Percentiles rank a stretch among this genome's conserved stretches.
Conservation (phyloP, 2,888 invertebrate species). For the Labia minor region DNA sequence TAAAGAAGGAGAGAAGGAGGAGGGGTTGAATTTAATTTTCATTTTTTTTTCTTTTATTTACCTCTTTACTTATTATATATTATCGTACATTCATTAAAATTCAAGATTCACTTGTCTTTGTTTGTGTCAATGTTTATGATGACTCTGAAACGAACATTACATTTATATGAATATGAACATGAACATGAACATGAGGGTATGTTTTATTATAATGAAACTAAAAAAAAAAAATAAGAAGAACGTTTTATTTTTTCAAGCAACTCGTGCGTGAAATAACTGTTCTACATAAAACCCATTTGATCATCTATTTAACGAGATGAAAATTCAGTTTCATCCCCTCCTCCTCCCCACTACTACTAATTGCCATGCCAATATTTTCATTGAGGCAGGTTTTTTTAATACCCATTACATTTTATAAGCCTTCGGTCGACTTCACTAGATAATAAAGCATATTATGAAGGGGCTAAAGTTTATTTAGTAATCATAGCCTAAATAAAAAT, state of each 20-base stretch:
- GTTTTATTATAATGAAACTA: background rate
- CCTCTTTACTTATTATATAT: too few relatives aligned
- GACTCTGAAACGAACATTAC: too few relatives aligned
- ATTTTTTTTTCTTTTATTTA: too few relatives aligned
- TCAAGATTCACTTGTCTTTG: too few relatives aligned
- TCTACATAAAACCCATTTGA: slow-evolving; percentile 13
- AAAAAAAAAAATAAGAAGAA: background rate
- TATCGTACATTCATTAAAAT: too few relatives aligned
- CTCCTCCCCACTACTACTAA: background rate
- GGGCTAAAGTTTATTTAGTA: too few relatives aligned
- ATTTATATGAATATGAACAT: too few relatives aligned
- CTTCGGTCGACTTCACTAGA: background rate
- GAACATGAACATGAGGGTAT: too few relatives aligned
- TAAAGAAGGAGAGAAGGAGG: too few relatives aligned
- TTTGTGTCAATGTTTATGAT: too few relatives aligned
- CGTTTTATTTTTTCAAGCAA: slow-evolving; percentile 4
- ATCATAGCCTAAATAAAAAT: too few relatives aligned
- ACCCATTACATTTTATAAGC: background rate
- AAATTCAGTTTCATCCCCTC: background rate
- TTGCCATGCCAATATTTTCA: slow-evolving; percentile 13
- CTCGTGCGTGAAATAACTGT: slow-evolving; percentile 4
- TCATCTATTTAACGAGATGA: slow-evolving; percentile 13
- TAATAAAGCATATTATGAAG: background rate
- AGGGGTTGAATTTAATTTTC: too few relatives aligned
- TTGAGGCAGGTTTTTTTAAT: slow-evolving; percentile 2